A percentile compares a stretch with the other conserved stretches of the same genome.
These are phyloP conservation scores for Volucella zonaria DNA, from an alignment of 2,888 invertebrate genomes.

Conservation along the genomic window DNA sequence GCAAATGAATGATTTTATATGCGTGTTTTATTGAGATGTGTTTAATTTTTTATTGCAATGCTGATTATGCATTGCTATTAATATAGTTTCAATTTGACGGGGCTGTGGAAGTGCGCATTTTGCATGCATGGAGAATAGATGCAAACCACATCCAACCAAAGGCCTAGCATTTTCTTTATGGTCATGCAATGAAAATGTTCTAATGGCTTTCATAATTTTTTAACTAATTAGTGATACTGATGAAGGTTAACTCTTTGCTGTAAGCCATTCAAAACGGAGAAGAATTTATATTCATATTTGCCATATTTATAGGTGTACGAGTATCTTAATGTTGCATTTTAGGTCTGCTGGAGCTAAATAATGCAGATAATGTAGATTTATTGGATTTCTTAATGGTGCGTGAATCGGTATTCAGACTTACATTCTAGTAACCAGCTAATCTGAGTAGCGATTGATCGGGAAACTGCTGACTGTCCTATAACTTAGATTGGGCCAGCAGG, in stretches of 20 bases:
- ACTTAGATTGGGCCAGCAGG: no score
- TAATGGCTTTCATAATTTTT: constrained; percentile 52
- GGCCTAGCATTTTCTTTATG: constrained; percentile 51
- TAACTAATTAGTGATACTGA: constrained; percentile 44
- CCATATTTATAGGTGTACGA: no score
- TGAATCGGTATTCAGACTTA: no score
- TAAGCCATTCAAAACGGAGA: neutral
- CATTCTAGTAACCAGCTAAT: no score
- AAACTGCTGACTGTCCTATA: no score
- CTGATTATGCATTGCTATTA: constrained; percentile 59
- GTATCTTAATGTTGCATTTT: no score
- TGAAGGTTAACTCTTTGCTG: constrained; percentile 14
- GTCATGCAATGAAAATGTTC: constrained; percentile 52
- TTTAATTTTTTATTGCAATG: constrained; percentile 70
- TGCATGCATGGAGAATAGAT: constrained; percentile 18
- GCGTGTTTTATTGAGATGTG: constrained; percentile 63
- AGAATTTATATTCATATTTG: no score
- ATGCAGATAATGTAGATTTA: no score
- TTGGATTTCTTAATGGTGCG: no score
- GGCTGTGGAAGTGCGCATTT: constrained; percentile 2
- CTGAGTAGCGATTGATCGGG: no score
- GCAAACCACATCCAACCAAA: constrained; percentile 31
- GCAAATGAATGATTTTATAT: constrained; percentile 56
- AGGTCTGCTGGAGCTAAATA: no score
- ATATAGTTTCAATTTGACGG: constrained; percentile 43